Evolutionary conservation across 2,888 invertebrate species (phyloP).

Genomic region (Muschampia plurimacula): DNA sequence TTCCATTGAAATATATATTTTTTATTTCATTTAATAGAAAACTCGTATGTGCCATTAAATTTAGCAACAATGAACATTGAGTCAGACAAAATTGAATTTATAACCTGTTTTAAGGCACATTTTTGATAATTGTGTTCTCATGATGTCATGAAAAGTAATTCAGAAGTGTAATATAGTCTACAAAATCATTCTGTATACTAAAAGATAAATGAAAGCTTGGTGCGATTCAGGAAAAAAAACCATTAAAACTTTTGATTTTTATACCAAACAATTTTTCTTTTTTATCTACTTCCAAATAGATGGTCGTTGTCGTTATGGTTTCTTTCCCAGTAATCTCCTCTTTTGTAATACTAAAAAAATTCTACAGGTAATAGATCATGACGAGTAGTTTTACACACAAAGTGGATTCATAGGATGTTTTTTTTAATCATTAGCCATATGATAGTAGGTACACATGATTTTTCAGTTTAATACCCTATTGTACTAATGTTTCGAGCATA

Average conservation of each 20-base stretch:
- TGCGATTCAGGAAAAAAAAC: constrained; percentile 84
- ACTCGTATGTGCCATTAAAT: constrained; percentile 75
- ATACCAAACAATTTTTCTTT: constrained; percentile 81
- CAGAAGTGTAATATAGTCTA: constrained; percentile 80
- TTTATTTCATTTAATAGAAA: constrained; percentile 49
- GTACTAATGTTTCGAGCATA: too few species aligned
- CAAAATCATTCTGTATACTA: constrained; percentile 85
- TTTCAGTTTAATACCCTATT: too few species aligned
- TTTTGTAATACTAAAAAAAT: too few species aligned
- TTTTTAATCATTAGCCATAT: too few species aligned
- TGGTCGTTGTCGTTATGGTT: too few species aligned
- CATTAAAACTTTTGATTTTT: constrained; percentile 87
- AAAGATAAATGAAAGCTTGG: constrained; percentile 86
- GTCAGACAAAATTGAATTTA: constrained; percentile 82
- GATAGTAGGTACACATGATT: too few species aligned
- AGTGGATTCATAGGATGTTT: too few species aligned
- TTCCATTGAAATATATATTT: constrained; percentile 50
- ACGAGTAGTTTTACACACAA: too few species aligned
- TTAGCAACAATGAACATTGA: constrained; percentile 63
- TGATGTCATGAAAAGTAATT: constrained; percentile 68
- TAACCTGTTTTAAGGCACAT: constrained; percentile 71
- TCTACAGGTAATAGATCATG: too few species aligned
- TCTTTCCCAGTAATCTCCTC: too few species aligned
- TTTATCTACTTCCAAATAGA: constrained; percentile 34
- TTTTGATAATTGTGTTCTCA: constrained; percentile 67